phyloP scores from a whole-genome alignment of 2,888 invertebrate genomes.

The Phania funesta region DNA sequence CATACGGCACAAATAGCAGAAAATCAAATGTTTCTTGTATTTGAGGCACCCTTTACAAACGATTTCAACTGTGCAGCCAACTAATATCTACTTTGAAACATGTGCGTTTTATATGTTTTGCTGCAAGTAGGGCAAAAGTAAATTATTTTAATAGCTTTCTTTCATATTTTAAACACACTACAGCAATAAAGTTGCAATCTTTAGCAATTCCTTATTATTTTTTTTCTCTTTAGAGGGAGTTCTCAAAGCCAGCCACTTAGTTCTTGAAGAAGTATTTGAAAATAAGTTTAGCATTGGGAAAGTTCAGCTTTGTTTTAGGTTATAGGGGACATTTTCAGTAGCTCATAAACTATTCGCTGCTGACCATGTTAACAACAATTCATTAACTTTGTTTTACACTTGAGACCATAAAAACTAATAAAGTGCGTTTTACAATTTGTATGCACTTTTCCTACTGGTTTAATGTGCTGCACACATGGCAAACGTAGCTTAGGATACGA shows the following conservation, averaged over 20 bases:
- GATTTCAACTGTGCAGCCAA: background rate
- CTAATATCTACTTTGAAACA: conserved; percentile 35
- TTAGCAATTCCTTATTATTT: background rate
- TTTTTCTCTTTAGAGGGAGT: no score
- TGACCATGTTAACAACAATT: background rate
- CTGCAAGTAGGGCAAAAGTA: conserved; percentile 6
- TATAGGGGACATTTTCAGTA: no score
- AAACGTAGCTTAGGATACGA: no score
- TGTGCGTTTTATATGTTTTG: conserved; percentile 45
- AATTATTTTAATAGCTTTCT: conserved; percentile 24
- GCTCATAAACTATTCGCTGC: background rate
- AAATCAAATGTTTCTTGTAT: no score
- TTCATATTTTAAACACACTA: conserved; percentile 12
- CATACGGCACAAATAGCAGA: no score
- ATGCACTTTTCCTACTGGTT: no score
- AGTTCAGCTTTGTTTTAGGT: no score
- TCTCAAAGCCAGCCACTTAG: no score
- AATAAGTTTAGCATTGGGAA: no score
- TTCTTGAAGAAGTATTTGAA: no score
- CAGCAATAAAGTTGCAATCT: background rate
- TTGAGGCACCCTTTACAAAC: no score
- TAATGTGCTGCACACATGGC: no score
- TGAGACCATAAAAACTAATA: conserved; percentile 35
- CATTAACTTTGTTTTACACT: background rate
- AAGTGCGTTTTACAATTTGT: conserved; percentile 37